Base-by-base conservation (phyloP, 2,797 vertebrate genomes). In the Myoxocephalus aenaeus region DNA sequence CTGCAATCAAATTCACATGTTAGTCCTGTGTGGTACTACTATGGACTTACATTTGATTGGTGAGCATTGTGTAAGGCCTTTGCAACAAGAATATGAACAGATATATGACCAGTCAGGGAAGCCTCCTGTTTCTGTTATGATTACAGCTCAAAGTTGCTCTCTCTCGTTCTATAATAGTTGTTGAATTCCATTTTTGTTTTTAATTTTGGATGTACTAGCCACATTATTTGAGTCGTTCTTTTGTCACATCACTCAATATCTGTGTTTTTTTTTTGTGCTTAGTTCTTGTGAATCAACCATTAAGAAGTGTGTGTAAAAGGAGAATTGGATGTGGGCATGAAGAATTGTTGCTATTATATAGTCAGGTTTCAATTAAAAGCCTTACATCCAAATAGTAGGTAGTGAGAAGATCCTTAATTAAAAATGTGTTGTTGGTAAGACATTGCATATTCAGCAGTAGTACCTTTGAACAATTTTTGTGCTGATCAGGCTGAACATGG, bases 1-100 rank as follows among this genome's bases (percentile, higher is more conserved):
- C 97, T 98, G 79, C 38, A 66, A 65, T 65, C 29, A 89, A 27
- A 70, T 51, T 48, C 42, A 81, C 25, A 79, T 0, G 8, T 22
- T 46, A 34, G 13, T 57, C 13, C 58, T 32, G 3, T 32, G 13
- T n/a, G 20, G 38, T 7, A 46, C 4, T 7, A 46, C 4, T 29
- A 8, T 51, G 7, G 46, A 15, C 10, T 50, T 56, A 61, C 2
- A 38, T 54, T 29, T 0, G 50, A 40, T 5, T 11, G 15, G 10
- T 48, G 32, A 73, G n/a, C 22, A 42, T 4, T 8, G 14, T 27
- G 25, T 15, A 27, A 44, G 1, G 6, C 17, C n/a, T 15, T 34
- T 17, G 5, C 50, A 56, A 4, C 36, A 27, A 61, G 29, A 36
- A 36, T 50, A 58, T 50, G 17, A 73, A 65, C n/a, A 25, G 22